Evolutionary conservation across 1,140 invertebrate species (phyloP), one percentile per base, ranked within the genome.

Genomic region (Procambarus virginalis): DNA sequence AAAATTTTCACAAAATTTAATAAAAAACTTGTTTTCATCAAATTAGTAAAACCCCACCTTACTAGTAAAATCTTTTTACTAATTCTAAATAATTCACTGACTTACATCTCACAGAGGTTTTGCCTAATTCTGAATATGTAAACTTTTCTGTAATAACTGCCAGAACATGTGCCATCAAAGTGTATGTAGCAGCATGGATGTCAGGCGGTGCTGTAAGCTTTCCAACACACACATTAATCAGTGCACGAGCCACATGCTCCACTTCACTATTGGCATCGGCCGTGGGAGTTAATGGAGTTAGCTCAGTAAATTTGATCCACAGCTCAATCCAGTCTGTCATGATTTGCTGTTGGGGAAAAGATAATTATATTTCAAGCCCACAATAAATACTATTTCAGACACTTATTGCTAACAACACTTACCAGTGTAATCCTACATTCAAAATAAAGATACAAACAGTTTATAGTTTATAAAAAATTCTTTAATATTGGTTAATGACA

Each of bases 221-320:
- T 12, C 81, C 82, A 48, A 68, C 46, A 46, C 55, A 78, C 2
- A 91, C 8, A 78, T 22, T 46, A 45, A 91, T n/a, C 22, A 91
- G 46, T 20, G 34, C 70, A 22, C 45, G 60, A 46, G 75, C 86
- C 20, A 91, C n/a, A 46, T 88, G 58, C 64, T 91, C 91, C 78
- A 86, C 77, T 49, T 91, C 91, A 76, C 80, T 79, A 46, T 91
- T 91, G 20, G 91, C 81, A 55, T 91, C 91, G 70, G 86, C 85
- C 20, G 91, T 91, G 14, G 48, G 49, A 17, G 91, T 55, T 17
- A 88, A 45, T 9, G 73, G 78, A 34, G 86, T 84, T n/a, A 91
- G 22, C 34, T 80, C 76, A 20, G 55, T 81, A 48, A 91, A 91
- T 49, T 81, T 88, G 2, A n/a, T 17, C 91, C 91, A 91, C 20